Evolutionary conservation across 2,113 vertebrate genomes (phyloP).

Genomic region (Silurus asotus): DNA sequence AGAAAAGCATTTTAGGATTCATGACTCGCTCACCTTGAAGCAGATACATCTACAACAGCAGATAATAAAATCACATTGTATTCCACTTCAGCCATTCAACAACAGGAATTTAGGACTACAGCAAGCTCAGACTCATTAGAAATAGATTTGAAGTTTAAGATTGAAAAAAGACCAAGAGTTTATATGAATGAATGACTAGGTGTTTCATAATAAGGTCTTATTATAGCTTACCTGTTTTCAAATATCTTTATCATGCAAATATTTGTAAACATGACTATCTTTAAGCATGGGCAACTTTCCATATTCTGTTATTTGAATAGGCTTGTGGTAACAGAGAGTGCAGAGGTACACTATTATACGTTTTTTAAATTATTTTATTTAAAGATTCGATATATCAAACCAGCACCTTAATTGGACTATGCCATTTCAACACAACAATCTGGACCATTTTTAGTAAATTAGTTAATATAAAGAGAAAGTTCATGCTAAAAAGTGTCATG

Average conservation of each 20-base stretch:
- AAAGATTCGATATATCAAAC: not conserved
- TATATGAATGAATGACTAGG: not conserved
- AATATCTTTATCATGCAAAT: not conserved
- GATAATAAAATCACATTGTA: not conserved
- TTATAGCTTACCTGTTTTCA: not conserved
- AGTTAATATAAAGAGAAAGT: conserved; percentile 1
- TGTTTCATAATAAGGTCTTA: not conserved
- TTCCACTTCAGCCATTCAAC: not conserved
- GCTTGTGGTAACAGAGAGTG: not conserved
- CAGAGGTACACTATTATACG: not conserved
- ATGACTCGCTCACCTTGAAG: not conserved
- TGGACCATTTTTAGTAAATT: not conserved
- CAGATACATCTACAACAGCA: not conserved
- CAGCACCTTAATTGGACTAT: not conserved
- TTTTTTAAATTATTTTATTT: not conserved
- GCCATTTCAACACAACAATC: not conserved
- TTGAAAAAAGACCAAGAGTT: not conserved
- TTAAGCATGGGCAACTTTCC: not conserved
- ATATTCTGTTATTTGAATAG: not conserved
- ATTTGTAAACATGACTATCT: not conserved
- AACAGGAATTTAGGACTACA: not conserved
- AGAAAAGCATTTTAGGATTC: not conserved
- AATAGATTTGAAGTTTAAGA: not conserved
- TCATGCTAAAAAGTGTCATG: conserved; percentile 1
- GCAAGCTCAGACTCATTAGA: not conserved